These are phyloP conservation scores for Ptyas mucosa DNA, from an alignment of 2,113 vertebrate genomes.

Conservation along the genomic window DNA sequence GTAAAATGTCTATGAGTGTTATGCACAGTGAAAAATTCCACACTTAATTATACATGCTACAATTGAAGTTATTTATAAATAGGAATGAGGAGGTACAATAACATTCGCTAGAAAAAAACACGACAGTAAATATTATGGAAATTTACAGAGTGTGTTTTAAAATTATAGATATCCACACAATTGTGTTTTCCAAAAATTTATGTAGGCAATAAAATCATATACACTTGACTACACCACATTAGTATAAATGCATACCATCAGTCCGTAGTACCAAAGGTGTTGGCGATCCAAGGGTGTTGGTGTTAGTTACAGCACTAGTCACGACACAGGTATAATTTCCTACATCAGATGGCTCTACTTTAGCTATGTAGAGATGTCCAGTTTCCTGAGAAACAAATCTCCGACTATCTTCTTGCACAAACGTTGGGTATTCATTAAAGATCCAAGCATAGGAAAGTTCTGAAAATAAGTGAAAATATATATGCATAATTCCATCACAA, in stretches of 20 bases:
- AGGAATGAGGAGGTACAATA: neutral
- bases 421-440: slow-evolving; percentile 89
- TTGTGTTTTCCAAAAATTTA: neutral
- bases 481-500: neutral
- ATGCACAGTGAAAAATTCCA: neutral
- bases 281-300: slow-evolving; percentile 81
- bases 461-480: slow-evolving; percentile 47
- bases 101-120: neutral
- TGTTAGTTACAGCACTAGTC: slow-evolving; percentile 75
- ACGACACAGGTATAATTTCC: slow-evolving; percentile 93
- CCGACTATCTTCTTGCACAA: slow-evolving; percentile 87
- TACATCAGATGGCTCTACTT: slow-evolving; percentile 88
- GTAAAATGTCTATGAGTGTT: neutral
- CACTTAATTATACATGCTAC: neutral
- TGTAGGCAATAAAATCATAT: neutral
- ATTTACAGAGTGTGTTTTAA: rapidly evolving
- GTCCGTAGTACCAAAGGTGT: slow-evolving; percentile 87
- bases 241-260: slow-evolving; percentile 76
- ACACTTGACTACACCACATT: rapidly evolving
- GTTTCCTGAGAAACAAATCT: slow-evolving; percentile 94
- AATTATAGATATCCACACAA: rapidly evolving
- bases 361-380: slow-evolving; percentile 90
- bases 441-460: slow-evolving; percentile 88
- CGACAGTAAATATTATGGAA: neutral
- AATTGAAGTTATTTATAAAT: neutral